Evolutionary conservation across 2,113 vertebrate genomes (phyloP).

Genomic region (Anser brachyrhynchus): DNA sequence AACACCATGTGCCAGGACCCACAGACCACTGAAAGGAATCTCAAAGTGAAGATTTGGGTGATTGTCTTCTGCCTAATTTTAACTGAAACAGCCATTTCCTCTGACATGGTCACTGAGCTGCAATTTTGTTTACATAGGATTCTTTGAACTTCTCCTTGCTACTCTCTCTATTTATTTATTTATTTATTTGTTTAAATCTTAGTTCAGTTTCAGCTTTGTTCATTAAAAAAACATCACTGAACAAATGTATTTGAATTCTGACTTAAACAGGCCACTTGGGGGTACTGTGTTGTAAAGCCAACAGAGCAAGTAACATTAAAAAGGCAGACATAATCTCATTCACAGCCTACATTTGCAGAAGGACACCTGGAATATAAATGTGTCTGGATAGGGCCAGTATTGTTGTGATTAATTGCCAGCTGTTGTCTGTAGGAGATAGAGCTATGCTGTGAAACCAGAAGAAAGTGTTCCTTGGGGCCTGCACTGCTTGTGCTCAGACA

Average conservation of each 20-base stretch:
- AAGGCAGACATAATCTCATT: conserved; percentile 60
- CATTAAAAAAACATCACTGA: conserved; percentile 44
- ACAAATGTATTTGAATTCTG: conserved; percentile 50
- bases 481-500: not conserved
- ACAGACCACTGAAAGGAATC: not conserved
- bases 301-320: conserved; percentile 47
- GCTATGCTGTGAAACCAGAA: not conserved
- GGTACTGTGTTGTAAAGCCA: conserved; percentile 50
- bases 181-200: not conserved
- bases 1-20: not conserved
- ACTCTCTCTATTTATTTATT: not conserved
- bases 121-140: not conserved
- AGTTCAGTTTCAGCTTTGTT: conserved; percentile 30
- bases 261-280: conserved; percentile 50
- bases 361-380: conserved; percentile 61
- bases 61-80: conserved; percentile 1
- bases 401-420: conserved; percentile 39
- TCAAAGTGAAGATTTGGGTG: not conserved
- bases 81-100: conserved; percentile 31
- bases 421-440: conserved; percentile 14
- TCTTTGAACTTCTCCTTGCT: conserved; percentile 17
- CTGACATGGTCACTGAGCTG: not conserved
- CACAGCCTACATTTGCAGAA: conserved; percentile 41
- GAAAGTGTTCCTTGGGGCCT: not conserved
- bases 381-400: not conserved